phyloP scores from a whole-genome alignment of 2,113 vertebrate species.

The Corythoichthys haematopterus region DNA sequence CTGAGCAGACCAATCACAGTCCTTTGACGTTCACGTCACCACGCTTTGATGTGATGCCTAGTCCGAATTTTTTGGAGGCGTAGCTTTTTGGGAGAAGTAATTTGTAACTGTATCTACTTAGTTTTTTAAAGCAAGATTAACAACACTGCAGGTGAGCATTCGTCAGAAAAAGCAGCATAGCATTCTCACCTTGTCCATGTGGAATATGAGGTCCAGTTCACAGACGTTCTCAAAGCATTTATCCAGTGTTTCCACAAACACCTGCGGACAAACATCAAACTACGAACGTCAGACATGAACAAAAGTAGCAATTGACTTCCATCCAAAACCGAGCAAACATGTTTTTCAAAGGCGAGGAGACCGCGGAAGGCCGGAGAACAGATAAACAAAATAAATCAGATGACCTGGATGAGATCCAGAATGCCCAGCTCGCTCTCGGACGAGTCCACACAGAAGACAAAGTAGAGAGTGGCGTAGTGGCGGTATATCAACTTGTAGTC shows the following conservation, averaged over 20 bases:
- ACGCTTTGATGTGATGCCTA: too few relatives aligned
- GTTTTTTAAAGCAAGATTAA: too few relatives aligned
- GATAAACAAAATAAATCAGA: background rate
- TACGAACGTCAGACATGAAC: background rate
- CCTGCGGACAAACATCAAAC: constrained; percentile 61
- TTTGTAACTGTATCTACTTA: too few relatives aligned
- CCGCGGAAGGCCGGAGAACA: background rate
- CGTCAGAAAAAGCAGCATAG: too few relatives aligned
- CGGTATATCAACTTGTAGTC: constrained; percentile 93
- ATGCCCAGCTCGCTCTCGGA: constrained; percentile 92
- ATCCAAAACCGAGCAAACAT: background rate
- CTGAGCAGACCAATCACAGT: too few relatives aligned
- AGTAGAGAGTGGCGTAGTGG: constrained; percentile 88
- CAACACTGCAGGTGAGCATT: too few relatives aligned
- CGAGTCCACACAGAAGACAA: constrained; percentile 91
- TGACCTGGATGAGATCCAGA: constrained; percentile 91
- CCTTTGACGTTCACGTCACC: too few relatives aligned
- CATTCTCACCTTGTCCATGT: constrained; percentile 87
- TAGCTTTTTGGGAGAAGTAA: too few relatives aligned
- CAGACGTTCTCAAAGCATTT: constrained; percentile 96
- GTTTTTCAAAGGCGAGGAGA: background rate
- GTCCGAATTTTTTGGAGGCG: too few relatives aligned
- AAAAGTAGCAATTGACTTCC: background rate
- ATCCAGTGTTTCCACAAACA: constrained; percentile 93
- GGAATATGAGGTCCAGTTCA: constrained; percentile 92